Evolutionary conservation across 1,140 invertebrate genomes (phyloP), one percentile per base, ranked within the genome.

Genomic region (Schlechtendalia chinensis): DNA sequence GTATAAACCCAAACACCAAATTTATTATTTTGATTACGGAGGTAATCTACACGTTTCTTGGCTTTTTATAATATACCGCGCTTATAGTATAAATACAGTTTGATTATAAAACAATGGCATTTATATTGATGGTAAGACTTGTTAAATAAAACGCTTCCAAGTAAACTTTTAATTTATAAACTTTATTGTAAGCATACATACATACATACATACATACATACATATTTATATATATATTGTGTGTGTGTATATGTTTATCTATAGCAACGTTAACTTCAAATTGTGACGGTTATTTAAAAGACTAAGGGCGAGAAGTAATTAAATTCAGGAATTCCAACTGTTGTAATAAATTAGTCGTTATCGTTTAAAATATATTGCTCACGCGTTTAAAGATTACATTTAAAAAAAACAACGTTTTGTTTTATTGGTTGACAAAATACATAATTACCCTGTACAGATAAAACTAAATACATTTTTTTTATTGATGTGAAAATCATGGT

Each of bases 331-430:
- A 69, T 69, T 69, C 67, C 67, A 24, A 69, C 67, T 50, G 45
- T 50, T 69, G 39, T 69, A 69, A 69, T 69, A 69, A 69, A 69
- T 69, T 69, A 69, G 67, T 69, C 24, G 45, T 69, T 69, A 69
- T 69, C 67, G 22, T 69, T 50, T 27, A 69, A 24, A 50, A 69
- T 50, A 69, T 69, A 69, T 69, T 69, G 65, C 22, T 16, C 22
- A 22, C 22, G 11, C 22, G 45, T 69, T 47, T 14, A 8, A 45
- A 47, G 45, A 69, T 27, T 24, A 17, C 39, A 16, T 22, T 45
- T 69, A 12, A 45, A 69, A 69, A 69, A 32, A n/a, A n/a, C 32
- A 8, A 39, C 32, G 32, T 39, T 47, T 67, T 17, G 39, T 16
- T 65, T 19, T 39, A 65, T 65, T 39, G 29, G 29, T 65, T 32